phyloP scores from a whole-genome alignment of 2,797 vertebrate species.

The Cirrhinus molitorella region DNA sequence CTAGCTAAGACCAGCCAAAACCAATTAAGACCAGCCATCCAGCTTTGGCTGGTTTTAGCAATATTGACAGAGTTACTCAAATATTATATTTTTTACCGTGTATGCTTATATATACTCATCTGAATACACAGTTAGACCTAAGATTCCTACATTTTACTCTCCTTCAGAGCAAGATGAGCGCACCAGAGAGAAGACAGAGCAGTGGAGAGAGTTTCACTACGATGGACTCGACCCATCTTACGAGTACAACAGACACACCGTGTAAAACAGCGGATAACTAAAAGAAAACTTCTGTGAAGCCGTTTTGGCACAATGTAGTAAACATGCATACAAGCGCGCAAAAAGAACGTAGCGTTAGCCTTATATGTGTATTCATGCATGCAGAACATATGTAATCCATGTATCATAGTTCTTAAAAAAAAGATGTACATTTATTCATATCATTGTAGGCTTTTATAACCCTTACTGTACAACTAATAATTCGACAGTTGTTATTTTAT shows the following conservation, averaged over 20 bases:
- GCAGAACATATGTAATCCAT: background rate
- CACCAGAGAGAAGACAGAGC: constrained; percentile 80
- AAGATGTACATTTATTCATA: constrained; percentile 40
- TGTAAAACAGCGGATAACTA: constrained; percentile 65
- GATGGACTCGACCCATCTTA: constrained; percentile 84
- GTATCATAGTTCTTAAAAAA: constrained; percentile 13
- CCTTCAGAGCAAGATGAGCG: constrained; percentile 84
- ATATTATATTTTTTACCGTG: background rate
- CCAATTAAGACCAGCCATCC: too few relatives aligned
- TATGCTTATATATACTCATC: background rate
- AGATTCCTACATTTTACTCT: constrained; percentile 22
- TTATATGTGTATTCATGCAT: background rate
- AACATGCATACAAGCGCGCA: background rate
- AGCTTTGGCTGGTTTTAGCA: too few relatives aligned
- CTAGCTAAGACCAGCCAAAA: too few relatives aligned
- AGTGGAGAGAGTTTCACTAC: constrained; percentile 87
- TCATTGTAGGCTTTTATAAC: background rate
- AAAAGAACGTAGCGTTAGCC: background rate
- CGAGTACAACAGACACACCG: constrained; percentile 79
- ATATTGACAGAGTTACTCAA: background rate
- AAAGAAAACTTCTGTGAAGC: background rate
- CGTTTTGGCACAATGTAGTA: background rate
- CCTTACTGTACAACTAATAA: background rate
- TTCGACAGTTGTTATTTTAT: background rate
- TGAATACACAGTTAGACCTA: background rate